phyloP scores from a whole-genome alignment of 2,888 invertebrate genomes.

The Rhopalosiphum nymphaeae region DNA sequence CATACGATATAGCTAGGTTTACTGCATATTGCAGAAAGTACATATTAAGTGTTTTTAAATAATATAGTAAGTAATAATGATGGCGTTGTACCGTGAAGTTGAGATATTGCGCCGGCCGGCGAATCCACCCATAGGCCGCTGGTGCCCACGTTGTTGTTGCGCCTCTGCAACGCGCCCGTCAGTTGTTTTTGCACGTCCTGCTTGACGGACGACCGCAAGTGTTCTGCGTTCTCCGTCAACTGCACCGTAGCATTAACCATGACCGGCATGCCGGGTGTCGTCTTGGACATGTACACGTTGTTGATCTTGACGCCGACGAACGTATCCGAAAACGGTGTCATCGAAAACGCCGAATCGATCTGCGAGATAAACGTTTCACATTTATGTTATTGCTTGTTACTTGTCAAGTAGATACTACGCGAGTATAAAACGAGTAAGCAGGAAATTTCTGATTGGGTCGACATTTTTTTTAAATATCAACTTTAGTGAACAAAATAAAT shows the following conservation, averaged over 20 bases:
- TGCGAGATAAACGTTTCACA: constrained; percentile 69
- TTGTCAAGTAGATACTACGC: background rate
- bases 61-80: background rate
- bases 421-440: background rate
- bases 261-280: constrained; percentile 73
- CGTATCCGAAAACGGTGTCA: constrained; percentile 91
- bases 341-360: constrained; percentile 92
- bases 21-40: background rate
- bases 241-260: constrained; percentile 88
- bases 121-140: constrained; percentile 88
- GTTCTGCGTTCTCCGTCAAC: constrained; percentile 81
- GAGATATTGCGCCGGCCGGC: constrained; percentile 83
- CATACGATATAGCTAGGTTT: no score
- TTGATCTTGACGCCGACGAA: constrained; percentile 87
- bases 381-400: background rate
- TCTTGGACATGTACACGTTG: constrained; percentile 76
- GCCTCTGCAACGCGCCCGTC: constrained; percentile 83
- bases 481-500: no score
- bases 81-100: constrained; percentile 75
- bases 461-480: no score
- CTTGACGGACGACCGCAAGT: constrained; percentile 72
- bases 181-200: constrained; percentile 87
- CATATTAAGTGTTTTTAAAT: background rate
- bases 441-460: background rate
- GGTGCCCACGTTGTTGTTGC: constrained; percentile 89